Evolutionary conservation across 2,113 vertebrate species (phyloP).

Genomic region (rat (Rattus norvegicus)): DNA sequence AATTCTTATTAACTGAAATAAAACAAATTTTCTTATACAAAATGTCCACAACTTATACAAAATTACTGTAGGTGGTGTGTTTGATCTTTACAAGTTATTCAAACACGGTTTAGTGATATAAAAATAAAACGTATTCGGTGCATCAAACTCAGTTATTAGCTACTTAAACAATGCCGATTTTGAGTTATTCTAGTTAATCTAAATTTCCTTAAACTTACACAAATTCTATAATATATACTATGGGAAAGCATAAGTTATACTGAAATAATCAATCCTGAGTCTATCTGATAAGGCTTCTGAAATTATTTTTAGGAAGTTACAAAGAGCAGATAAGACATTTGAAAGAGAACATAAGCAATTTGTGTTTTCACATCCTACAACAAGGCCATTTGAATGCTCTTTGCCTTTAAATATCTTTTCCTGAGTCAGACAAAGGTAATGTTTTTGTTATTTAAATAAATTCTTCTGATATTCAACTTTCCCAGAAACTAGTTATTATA

Average conservation of each 20-base stretch:
- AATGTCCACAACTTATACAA: background rate
- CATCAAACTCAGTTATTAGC: background rate
- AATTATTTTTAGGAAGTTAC: background rate
- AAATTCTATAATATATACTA: background rate
- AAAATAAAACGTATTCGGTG: background rate
- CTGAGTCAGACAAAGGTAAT: constrained; percentile 16
- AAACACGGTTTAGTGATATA: background rate
- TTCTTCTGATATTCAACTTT: constrained; percentile 35
- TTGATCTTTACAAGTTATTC: constrained; percentile 5
- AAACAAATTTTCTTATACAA: constrained; percentile 36
- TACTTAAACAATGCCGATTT: background rate
- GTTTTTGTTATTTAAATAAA: constrained; percentile 39
- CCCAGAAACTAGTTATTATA: constrained; percentile 2
- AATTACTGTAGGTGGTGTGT: background rate
- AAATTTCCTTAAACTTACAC: background rate
- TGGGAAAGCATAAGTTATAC: background rate
- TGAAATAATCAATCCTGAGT: background rate
- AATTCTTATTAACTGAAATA: background rate
- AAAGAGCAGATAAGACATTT: background rate
- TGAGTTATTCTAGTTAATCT: background rate
- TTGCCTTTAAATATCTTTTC: background rate
- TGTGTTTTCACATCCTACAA: background rate
- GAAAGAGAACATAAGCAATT: background rate
- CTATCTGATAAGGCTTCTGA: background rate
- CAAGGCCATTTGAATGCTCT: background rate